Base-by-base conservation (phyloP, 1,140 invertebrate genomes). In the Branchinecta lindahli region DNA sequence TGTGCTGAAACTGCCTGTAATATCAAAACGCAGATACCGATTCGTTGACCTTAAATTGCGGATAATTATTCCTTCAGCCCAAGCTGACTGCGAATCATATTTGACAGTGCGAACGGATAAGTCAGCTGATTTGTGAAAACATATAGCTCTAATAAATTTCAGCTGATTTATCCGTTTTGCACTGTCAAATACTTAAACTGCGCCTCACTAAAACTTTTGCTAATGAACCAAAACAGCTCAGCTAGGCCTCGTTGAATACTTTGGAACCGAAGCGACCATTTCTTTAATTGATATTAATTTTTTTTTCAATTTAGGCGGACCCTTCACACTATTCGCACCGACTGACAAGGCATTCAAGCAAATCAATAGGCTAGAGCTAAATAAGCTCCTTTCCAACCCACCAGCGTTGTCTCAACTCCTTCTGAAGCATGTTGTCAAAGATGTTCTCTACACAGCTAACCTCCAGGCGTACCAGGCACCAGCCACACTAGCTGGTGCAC, bases 261-360 rank as follows among this genome's bases (percentile, higher is more conserved):
- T 61, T 1, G 2, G 18, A 61, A 61, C 18, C 18, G 4, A 61
- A 61, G 52, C 52, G 52, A 61, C 52, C 6, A 61, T 61, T 61
- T 12, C 2, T 3, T 20, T 20, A 61, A 3, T 61, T 61, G 18
- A 3, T 69, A 46, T 7, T 33, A 33, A 33, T 33, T 33, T 5
- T 33, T 33, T 33, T 33, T 33, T 33, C 33, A 33, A 33, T 69
- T 20, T 20, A 73, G 72, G 33, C 44, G 74, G 74, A 66, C 72
- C 73, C 20, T 77, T 75, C 72, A 78, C 77, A 0, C 69, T 79
- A 10, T 79, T 79, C 72, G 78, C 75, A 46, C 78, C 78, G 3
- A 73, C 74, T n/a, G 74, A 78, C 67, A 71, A 71, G 67, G 72
- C 72, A n/a, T 69, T 73, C 69, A 66, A 45, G 15, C 15, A 69